Evolutionary conservation across 2,888 invertebrate species (phyloP), one percentile per base, ranked within the genome.

Genomic region (Flabesymbios commensalis): DNA sequence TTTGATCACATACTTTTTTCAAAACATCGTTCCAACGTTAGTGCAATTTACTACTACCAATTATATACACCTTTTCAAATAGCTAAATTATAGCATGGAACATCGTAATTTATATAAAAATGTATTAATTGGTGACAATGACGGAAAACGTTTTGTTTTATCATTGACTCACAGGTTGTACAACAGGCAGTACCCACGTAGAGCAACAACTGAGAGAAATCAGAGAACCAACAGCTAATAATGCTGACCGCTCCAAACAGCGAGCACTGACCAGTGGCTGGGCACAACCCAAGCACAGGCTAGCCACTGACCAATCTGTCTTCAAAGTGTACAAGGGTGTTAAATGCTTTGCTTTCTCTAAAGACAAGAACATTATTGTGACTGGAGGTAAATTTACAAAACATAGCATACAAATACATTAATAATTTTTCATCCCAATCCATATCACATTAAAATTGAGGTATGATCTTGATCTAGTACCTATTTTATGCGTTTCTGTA

Each of bases 321-420:
- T 83, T 83, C 69, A 78, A 75, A 52, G 78, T 83, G 2, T 79
- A 82, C 68, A 83, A 83, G 65, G 83, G 83, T 24, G 82, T 83
- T 22, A 83, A 82, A 63, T 78, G 80, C 61, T 83, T 83, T 67
- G 79, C 80, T 64, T 80, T 81, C 66, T 79, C 78, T 36, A 79
- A 79, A 58, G 71, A 73, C 29, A 83, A 80, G 64, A 83, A 81
- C 64, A 73, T 82, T 51, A 75, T 83, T 48, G 77, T 82, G 24
- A 83, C 83, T 28, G 83, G 83, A 60, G 83, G 82, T 73, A 61
- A 51, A 64, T 59, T 19, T n/a, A n/a, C n/a, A n/a, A n/a, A n/a
- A n/a, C n/a, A n/a, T n/a, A n/a, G n/a, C n/a, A n/a, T n/a, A 10
- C 3, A 28, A n/a, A n/a, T n/a, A n/a, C n/a, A n/a, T n/a, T n/a